Percentiles rank a stretch among this genome's conserved stretches.
Evolutionary conservation across 1,140 invertebrate species (phyloP).

Genomic region (Aradophagus sp.): DNA sequence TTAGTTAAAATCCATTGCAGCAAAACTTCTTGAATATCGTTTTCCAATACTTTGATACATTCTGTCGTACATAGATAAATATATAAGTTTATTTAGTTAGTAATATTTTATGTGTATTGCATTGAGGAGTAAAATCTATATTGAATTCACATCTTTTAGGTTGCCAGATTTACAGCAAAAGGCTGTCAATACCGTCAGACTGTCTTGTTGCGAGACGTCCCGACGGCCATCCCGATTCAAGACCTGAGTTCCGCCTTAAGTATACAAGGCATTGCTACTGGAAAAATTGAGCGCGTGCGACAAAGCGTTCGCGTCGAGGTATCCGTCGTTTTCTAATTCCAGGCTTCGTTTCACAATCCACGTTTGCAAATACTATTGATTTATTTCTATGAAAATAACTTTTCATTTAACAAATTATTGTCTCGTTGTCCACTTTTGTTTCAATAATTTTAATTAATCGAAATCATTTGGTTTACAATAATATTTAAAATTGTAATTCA

Average conservation of each 20-base stretch:
- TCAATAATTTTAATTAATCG: too few species aligned
- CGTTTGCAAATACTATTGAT: too few species aligned
- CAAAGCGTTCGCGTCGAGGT: conserved; percentile 74
- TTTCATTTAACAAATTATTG: too few species aligned
- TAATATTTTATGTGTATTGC: not conserved
- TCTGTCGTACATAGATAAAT: too few species aligned
- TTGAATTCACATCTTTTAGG: conserved; percentile 38
- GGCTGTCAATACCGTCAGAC: conserved; percentile 70
- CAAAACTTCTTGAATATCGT: too few species aligned
- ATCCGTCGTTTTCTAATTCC: conserved; percentile 2
- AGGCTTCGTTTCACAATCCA: too few species aligned
- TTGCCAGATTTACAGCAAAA: conserved; percentile 71
- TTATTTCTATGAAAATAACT: too few species aligned
- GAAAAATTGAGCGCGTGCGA: conserved; percentile 67
- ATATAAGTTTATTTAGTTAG: not conserved
- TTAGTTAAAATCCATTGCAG: too few species aligned
- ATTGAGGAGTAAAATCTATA: not conserved
- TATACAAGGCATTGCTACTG: conserved; percentile 69
- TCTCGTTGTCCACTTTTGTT: too few species aligned
- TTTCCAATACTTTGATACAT: too few species aligned
- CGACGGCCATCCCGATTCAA: conserved; percentile 73
- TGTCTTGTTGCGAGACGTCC: conserved; percentile 71
- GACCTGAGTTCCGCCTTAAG: conserved; percentile 70
- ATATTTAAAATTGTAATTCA: too few species aligned
- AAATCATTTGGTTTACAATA: too few species aligned